A percentile compares a stretch with the other conserved stretches of the same genome.
Conservation (phyloP, 2,888 invertebrate genomes). For the Tipula confusa region DNA sequence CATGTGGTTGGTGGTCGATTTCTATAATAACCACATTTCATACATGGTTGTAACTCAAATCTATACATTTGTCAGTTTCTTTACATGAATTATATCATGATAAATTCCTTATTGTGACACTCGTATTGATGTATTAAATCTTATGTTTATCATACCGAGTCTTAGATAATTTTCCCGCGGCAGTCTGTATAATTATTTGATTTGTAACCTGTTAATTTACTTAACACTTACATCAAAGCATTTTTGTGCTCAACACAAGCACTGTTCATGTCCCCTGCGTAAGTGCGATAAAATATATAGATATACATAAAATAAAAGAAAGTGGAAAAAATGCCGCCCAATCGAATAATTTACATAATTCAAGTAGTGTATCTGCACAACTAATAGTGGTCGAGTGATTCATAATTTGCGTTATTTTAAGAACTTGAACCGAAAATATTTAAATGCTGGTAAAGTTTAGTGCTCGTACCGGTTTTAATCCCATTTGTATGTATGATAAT, state of each 20-base stretch:
- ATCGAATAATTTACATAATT: neutral
- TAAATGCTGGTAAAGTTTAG: neutral
- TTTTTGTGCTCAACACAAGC: neutral
- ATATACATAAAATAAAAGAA: constrained; percentile 4
- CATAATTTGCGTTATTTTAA: neutral
- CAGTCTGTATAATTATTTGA: neutral
- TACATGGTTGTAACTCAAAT: too few species aligned
- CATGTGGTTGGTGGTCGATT: too few species aligned
- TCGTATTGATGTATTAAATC: too few species aligned
- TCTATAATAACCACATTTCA: too few species aligned
- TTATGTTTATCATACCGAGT: too few species aligned
- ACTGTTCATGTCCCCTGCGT: neutral
- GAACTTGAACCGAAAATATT: too few species aligned
- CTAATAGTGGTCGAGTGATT: neutral
- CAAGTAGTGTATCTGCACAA: neutral
- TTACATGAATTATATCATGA: too few species aligned
- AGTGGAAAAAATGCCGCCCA: neutral
- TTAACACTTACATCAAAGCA: neutral
- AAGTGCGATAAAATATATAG: too few species aligned
- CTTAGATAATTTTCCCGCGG: neutral
- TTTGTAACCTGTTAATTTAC: constrained; percentile 16
- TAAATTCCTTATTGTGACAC: too few species aligned
- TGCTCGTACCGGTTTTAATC: neutral
- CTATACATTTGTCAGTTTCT: too few species aligned
- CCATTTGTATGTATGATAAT: neutral